Evolutionary conservation across 2,797 vertebrate species (phyloP).

Genomic region (Sylvia borin): DNA sequence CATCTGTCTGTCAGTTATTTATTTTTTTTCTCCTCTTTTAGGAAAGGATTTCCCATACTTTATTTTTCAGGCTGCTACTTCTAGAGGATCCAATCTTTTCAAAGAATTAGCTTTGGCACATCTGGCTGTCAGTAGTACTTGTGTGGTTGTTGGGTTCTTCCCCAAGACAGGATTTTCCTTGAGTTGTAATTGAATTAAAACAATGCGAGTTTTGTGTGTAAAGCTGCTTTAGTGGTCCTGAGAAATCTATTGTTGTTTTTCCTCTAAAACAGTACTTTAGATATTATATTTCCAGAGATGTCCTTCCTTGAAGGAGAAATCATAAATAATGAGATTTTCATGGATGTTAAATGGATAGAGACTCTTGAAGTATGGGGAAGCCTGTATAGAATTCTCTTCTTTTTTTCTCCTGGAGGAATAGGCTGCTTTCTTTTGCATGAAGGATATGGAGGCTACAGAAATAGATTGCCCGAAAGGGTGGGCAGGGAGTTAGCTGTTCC

Average conservation of each 20-base stretch:
- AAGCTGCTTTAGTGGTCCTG: neutral
- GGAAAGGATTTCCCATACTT: neutral
- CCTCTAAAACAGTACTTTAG: neutral
- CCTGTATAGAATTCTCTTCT: neutral
- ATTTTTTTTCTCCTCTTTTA: neutral
- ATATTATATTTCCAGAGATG: neutral
- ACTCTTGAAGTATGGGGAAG: neutral
- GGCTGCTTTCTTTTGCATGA: neutral
- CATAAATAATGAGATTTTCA: neutral
- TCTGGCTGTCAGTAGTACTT: neutral
- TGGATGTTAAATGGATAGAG: neutral
- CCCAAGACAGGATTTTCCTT: neutral
- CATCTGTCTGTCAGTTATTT: neutral
- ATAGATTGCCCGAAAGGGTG: neutral
- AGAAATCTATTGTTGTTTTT: neutral
- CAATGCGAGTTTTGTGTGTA: neutral
- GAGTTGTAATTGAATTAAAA: neutral
- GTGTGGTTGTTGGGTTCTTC: neutral
- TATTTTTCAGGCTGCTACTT: neutral
- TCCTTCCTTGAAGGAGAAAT: neutral
- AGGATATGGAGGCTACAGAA: neutral
- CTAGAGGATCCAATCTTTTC: neutral
- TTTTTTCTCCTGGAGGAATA: neutral
- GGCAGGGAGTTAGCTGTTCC: neutral
- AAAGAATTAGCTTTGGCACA: neutral